These are phyloP conservation scores for Saccostrea cuccullata DNA, from an alignment of 1,140 invertebrate species.

Conservation along the genomic window DNA sequence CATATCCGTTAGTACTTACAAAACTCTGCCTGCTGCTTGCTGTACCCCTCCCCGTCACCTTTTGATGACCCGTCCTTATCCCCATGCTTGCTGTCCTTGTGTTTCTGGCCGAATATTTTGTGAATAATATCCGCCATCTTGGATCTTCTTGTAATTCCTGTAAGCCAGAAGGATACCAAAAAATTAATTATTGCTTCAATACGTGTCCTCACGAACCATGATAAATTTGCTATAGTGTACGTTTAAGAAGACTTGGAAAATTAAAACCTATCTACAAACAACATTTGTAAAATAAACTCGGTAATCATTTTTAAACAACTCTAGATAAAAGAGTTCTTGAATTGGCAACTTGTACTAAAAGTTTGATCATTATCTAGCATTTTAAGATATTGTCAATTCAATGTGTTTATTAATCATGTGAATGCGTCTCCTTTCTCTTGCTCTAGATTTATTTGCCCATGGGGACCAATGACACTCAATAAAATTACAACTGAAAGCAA, in stretches of 20 bases:
- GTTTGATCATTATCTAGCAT: not conserved
- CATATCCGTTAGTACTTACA: constrained; percentile 55
- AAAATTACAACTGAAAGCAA: too few species aligned
- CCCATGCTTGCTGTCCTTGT: constrained; percentile 51
- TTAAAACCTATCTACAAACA: not conserved
- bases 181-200: not conserved
- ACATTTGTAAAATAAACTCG: not conserved
- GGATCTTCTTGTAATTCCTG: not conserved
- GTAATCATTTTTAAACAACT: not conserved
- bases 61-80: constrained; percentile 54
- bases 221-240: not conserved
- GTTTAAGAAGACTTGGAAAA: not conserved
- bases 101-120: constrained; percentile 62
- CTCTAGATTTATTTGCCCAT: too few species aligned
- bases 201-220: not conserved
- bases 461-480: too few species aligned
- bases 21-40: constrained; percentile 61
- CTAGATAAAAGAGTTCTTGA: not conserved
- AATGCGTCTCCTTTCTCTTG: too few species aligned
- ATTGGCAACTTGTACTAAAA: not conserved
- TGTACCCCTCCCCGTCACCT: constrained; percentile 58
- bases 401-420: too few species aligned
- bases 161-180: not conserved
- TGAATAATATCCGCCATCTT: constrained; percentile 63
- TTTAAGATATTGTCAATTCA: too few species aligned